Evolutionary conservation across 1,140 invertebrate species (phyloP), one percentile per base, ranked within the genome.

Genomic region (Solenopsis fugax): DNA sequence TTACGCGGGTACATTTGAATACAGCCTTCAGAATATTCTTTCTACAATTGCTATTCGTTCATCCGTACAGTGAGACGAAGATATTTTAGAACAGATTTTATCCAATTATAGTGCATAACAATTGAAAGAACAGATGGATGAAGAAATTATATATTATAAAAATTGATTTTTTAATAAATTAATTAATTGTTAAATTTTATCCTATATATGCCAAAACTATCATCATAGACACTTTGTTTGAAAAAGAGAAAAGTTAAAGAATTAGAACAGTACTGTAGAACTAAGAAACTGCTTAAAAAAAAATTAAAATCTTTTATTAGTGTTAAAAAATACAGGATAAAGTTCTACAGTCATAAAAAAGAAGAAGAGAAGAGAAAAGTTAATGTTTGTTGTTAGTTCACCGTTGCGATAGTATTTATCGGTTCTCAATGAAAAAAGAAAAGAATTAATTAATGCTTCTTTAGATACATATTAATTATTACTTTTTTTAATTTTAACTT

Each of bases 21-120:
- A 54, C 48, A 71, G 12, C 10, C 37, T 16, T 45, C 13, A 13
- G 1, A 71, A 71, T 81, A 21, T 81, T 58, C 78, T 56, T 54
- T 69, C 62, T 24, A 24, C 34, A 18, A 80, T 67, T 67, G 45
- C 24, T 21, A 21, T n/a, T 54, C 50, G 24, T 65, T 65, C 64
- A 54, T 81, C 34, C 64, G 50, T 12, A n/a, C 13, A 41, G n/a
- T 18, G 10, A 69, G 37, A 80, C 13, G 0, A 54, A 54, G n/a
- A 45, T 81, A 81, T 71, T 81, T 50, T 29, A 21, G 4, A 71
- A 81, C n/a, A 71, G 21, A 58, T 45, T 41, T 7, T 64, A 18
- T 1, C 2, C 18, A 52, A 34, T 45, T 9, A 4, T 45, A n/a
- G 5, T 9, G 21, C 4, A 12, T 18, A 21, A 65, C 10, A 24